Evolutionary conservation across 2,113 vertebrate species (phyloP), one percentile per base, ranked within the genome.

Genomic region (Ochotona curzoniae): DNA sequence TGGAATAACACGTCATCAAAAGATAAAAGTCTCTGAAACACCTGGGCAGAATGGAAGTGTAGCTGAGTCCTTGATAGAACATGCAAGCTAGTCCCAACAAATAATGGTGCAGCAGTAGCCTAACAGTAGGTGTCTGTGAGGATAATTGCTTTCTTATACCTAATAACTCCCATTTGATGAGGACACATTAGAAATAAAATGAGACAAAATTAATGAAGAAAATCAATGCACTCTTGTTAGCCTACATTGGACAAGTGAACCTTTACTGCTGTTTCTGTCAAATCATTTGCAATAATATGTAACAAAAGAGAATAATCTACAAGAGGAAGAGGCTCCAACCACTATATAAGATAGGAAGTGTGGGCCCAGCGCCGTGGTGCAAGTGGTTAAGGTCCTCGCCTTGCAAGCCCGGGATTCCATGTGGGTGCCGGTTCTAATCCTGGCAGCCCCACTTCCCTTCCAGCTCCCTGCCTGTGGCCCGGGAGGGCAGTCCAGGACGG

Each of bases 11-110:
- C 51, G 83, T 93, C 49, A 84, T 38, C 57, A 93, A 94, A 92
- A 93, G 47, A 87, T 66, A 80, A 90, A 93, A 83, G 66, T 81
- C 79, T 91, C 79, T 61, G 54, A 69, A 57, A 67, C 51, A 84
- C 71, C 32, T 95, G 89, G 78, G 49, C 8, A 84, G 51, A 86
- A 89, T 0, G 0, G 35, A 90, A 87, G 67, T 85, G 20, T 47
- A 92, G 54, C 44, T 28, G 28, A 87, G 35, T 47, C 17, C 47
- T 89, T 54, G 49, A 83, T 25, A 32, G 76, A 91, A 94, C 14
- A 66, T 64, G n/a, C 14, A 11, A 87, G 38, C 73, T 76, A 87
- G 89, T 84, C 84, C 67, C 30, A 87, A 83, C 67, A 84, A 78
- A 81, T 87, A 76, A 90, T 44, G 17, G 51, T 92, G 66, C 61